A percentile compares a stretch with the other conserved stretches of the same genome.
Conservation (phyloP, 2,888 invertebrate genomes). For the Saturnia pavonia region DNA sequence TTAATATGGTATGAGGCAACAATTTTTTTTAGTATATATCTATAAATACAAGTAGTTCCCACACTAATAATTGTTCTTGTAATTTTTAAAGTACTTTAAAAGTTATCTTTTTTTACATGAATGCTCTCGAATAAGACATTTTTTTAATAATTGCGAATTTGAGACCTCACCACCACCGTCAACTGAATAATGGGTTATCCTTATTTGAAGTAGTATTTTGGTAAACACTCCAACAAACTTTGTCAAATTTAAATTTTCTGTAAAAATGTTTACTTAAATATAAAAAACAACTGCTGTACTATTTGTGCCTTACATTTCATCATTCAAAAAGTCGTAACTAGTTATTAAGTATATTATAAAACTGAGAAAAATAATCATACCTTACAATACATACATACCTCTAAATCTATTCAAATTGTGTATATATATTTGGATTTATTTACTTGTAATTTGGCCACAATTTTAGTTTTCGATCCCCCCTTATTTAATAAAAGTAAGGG, state of each 20-base stretch:
- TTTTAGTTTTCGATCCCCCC: slow-evolving; percentile 71
- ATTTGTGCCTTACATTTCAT: neutral
- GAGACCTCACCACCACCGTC: neutral
- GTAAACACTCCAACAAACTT: neutral
- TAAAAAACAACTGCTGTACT: neutral
- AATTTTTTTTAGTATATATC: neutral
- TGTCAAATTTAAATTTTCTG: neutral
- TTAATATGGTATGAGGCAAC: neutral
- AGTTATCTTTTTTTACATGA: too few relatives aligned
- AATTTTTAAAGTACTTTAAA: too few relatives aligned
- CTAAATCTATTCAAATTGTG: slow-evolving; percentile 73
- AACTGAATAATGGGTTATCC: neutral
- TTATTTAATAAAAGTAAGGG: slow-evolving; percentile 71
- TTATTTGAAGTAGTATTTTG: neutral
- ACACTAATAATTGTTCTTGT: too few relatives aligned
- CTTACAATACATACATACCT: slow-evolving; percentile 47
- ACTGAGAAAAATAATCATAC: slow-evolving; percentile 16
- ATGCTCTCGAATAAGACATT: too few relatives aligned
- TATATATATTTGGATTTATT: slow-evolving; percentile 80
- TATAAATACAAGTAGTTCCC: too few relatives aligned
- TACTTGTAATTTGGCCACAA: slow-evolving; percentile 81
- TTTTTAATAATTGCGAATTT: neutral
- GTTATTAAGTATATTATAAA: neutral
- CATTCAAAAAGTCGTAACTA: neutral
- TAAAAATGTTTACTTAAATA: neutral